Evolutionary conservation across 2,888 invertebrate genomes (phyloP).

Genomic region (Agonopterix heracliana): DNA sequence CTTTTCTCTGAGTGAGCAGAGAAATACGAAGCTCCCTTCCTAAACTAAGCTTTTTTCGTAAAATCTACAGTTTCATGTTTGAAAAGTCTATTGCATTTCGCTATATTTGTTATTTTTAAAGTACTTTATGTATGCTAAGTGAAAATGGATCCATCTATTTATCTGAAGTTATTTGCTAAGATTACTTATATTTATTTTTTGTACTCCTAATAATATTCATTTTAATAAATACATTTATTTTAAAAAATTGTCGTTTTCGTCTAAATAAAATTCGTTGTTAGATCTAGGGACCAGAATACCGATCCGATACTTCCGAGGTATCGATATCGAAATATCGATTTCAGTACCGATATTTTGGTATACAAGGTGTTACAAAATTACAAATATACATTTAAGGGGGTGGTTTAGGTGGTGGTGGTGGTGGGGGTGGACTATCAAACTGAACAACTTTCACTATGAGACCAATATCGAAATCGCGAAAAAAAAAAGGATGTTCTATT

Average conservation of each 20-base stretch:
- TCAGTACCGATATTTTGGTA: too few species aligned
- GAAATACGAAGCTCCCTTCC: conserved; percentile 60
- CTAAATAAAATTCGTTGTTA: background rate
- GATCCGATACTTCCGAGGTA: too few species aligned
- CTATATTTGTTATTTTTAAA: conserved; percentile 18
- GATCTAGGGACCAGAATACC: too few species aligned
- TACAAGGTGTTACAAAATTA: too few species aligned
- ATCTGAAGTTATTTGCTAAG: conserved; percentile 28
- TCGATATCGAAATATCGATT: too few species aligned
- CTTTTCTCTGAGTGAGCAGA: conserved; percentile 70
- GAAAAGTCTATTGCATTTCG: conserved; percentile 22
- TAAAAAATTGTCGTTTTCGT: conserved; percentile 2
- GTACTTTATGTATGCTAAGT: conserved; percentile 29
- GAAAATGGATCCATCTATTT: conserved; percentile 3
- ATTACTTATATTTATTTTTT: conserved; percentile 63
- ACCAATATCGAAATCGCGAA: too few species aligned
- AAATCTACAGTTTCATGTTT: conserved; percentile 15
- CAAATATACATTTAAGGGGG: too few species aligned
- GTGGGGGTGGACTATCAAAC: too few species aligned
- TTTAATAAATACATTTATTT: conserved; percentile 14
- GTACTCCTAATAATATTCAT: conserved; percentile 38
- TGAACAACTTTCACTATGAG: too few species aligned
- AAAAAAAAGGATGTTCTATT: too few species aligned
- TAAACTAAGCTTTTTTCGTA: conserved; percentile 6
- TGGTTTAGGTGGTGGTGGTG: too few species aligned